phyloP scores from a whole-genome alignment of 2,797 vertebrate genomes.

The Sebastes trivittatus region DNA sequence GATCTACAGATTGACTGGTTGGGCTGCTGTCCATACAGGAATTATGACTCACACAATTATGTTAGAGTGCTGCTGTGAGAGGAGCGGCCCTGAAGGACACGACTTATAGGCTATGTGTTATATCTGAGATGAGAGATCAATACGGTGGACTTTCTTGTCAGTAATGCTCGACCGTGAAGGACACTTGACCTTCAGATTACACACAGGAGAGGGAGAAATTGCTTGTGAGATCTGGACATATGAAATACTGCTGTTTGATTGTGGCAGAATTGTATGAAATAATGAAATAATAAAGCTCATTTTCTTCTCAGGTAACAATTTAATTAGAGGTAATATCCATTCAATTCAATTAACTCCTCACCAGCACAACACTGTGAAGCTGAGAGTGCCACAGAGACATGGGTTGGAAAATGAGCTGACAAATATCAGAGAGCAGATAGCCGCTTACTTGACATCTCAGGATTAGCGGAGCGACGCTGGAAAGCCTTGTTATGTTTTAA shows the following conservation, averaged over 20 bases:
- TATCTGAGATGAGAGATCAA: conserved; percentile 27
- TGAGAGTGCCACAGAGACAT: neutral
- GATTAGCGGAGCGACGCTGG: neutral
- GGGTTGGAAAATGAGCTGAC: conserved; percentile 3
- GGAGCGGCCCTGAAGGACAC: conserved; percentile 4
- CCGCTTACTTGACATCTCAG: conserved; percentile 5
- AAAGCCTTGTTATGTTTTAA: conserved; percentile 28
- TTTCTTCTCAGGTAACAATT: neutral
- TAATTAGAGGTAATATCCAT: conserved; percentile 17
- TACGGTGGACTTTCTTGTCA: neutral
- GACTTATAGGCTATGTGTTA: neutral
- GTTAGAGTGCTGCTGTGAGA: conserved; percentile 17
- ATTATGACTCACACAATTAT: conserved; percentile 26
- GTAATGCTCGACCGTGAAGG: conserved; percentile 7
- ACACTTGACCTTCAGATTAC: conserved; percentile 31
- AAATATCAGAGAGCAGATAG: conserved; percentile 1
- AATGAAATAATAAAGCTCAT: neutral
- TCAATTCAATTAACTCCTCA: neutral
- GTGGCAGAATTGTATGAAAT: neutral
- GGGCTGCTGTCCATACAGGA: conserved; percentile 13
- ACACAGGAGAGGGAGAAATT: neutral
- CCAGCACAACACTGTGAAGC: neutral
- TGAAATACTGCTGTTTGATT: neutral
- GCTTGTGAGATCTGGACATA: neutral
- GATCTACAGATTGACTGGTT: conserved; percentile 9